Evolutionary conservation across 2,888 invertebrate genomes (phyloP).

Genomic region (Melanchra persicariae): DNA sequence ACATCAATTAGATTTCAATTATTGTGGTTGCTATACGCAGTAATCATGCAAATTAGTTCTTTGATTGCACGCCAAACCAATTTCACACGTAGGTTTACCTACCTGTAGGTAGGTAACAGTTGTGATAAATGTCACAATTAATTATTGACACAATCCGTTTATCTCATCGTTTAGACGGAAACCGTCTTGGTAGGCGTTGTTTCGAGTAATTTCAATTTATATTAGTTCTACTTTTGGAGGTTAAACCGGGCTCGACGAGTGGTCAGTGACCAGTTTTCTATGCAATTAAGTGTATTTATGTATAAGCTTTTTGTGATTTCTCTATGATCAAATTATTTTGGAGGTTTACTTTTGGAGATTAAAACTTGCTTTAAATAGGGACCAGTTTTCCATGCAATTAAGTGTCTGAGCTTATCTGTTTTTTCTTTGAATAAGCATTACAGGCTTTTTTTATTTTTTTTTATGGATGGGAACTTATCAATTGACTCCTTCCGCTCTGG

Average conservation of each 20-base stretch:
- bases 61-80: constrained; percentile 78
- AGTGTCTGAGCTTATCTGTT: constrained; percentile 17
- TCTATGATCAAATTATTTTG: constrained; percentile 23
- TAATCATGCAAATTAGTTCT: constrained; percentile 83
- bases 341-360: constrained; percentile 32
- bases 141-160: constrained; percentile 68
- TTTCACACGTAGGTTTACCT: constrained; percentile 68
- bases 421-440: constrained; percentile 38
- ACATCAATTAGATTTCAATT: constrained; percentile 83
- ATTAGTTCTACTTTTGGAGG: constrained; percentile 39
- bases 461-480: too few relatives aligned
- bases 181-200: constrained; percentile 55
- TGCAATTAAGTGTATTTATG: constrained; percentile 40
- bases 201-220: constrained; percentile 60
- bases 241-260: constrained; percentile 33
- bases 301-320: constrained; percentile 24
- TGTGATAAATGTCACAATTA: constrained; percentile 74
- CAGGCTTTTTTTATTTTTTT: too few relatives aligned
- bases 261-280: constrained; percentile 44
- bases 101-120: constrained; percentile 36
- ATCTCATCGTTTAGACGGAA: constrained; percentile 56
- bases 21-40: constrained; percentile 70
- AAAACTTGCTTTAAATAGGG: constrained; percentile 41
- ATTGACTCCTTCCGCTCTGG: too few relatives aligned
- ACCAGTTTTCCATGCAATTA: constrained; percentile 40